Evolutionary conservation across 2,797 vertebrate species (phyloP).

Genomic region (Numenius phaeopus): DNA sequence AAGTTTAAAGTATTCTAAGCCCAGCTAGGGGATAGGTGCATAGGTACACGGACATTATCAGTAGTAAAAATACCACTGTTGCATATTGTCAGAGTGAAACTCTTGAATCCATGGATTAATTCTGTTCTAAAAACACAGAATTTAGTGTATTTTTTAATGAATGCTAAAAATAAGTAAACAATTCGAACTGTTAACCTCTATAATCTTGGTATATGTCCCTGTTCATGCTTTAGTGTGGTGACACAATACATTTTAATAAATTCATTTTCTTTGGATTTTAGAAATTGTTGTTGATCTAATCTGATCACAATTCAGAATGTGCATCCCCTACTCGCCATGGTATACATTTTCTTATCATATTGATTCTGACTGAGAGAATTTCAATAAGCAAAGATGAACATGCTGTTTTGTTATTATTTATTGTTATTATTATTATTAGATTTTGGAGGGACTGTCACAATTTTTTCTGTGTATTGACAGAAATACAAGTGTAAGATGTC

Average conservation of each 20-base stretch:
- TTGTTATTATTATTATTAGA: not conserved
- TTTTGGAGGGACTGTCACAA: not conserved
- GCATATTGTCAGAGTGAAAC: not conserved
- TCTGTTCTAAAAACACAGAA: not conserved
- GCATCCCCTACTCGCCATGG: not conserved
- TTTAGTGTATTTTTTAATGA: not conserved
- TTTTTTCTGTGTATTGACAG: not conserved
- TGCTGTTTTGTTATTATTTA: not conserved
- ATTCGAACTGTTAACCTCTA: not conserved
- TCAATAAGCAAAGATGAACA: not conserved
- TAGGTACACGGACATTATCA: not conserved
- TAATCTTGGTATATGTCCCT: not conserved
- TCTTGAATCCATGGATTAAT: not conserved
- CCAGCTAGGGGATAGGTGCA: rapidly evolving
- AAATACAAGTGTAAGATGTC: not conserved
- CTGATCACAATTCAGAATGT: not conserved
- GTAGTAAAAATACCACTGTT: not conserved
- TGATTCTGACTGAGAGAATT: not conserved
- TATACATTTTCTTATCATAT: not conserved
- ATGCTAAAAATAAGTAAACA: not conserved
- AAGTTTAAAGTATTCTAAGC: not conserved
- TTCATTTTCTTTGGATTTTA: not conserved
- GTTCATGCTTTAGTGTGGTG: not conserved
- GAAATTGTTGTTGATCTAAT: not conserved
- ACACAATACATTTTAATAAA: not conserved